Base-by-base conservation (phyloP, 2,113 vertebrate genomes). In the Scomber colias region DNA sequence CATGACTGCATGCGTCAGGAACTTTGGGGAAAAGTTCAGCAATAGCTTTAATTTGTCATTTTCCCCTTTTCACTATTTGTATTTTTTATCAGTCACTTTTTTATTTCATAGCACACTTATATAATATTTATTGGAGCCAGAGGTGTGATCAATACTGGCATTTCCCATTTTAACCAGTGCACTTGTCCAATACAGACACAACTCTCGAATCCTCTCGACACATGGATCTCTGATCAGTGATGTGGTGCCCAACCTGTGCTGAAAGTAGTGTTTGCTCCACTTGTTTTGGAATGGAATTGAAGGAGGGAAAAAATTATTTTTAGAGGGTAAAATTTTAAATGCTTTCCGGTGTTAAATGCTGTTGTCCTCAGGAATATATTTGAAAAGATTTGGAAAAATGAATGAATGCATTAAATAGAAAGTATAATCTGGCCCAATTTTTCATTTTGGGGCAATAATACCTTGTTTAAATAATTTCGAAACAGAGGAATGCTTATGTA, bases 241-340 rank as follows among this genome's bases (percentile, higher is more conserved):
- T 85, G 84, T 92, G 85, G 77, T 92, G 92, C 89, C 84, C 70
- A 75, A 82, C 63, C 77, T 81, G 84, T 89, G 83, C 84, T 84
- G 51, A 84, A 88, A 83, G 85, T 66, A 85, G 68, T 70, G 74
- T 91, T 89, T 87, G 79, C 87, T 90, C 85, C 84, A 89, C 83
- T 91, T 92, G 85, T 92, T 93, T 89, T 93, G 87, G 75, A 94
- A 92, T 94, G 84, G 80, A 93, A 84, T 79, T 90, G 56, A 89
- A 89, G 64, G 50, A 84, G 45, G 64, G 70, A 45, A 76, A 61
- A 56, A 40, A 67, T 46, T 72, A 63, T 77, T 87, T 85, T 90
- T 75, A 86, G 46, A 27, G 68, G 53, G 46, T 80, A 82, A 56
- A 17, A 71, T 77, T 87, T 91, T 75, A 75, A 90, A 91, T 85